Conservation (phyloP, 92 coral and sea anemone genomes). For the Palythoa grandis region DNA sequence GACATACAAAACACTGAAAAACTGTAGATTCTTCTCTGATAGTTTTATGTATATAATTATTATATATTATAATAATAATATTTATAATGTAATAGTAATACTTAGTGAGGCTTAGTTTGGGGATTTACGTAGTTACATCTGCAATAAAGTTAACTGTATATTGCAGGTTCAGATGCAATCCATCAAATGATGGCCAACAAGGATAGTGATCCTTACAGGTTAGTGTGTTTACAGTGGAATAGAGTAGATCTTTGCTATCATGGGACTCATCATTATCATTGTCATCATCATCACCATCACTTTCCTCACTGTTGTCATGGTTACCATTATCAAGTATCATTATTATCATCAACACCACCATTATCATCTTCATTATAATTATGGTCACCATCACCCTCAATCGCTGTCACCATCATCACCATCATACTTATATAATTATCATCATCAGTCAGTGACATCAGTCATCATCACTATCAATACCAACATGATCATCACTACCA, state of each 20-base stretch:
- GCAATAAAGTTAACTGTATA: no score
- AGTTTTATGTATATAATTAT: no score
- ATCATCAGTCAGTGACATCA: no score
- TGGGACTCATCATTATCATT: neutral
- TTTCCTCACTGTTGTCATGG: neutral
- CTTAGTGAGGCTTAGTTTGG: no score
- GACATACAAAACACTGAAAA: no score
- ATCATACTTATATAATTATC: no score
- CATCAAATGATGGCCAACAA: slow-evolving; percentile 62
- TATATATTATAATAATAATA: no score
- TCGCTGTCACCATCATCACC: no score
- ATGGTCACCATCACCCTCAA: neutral
- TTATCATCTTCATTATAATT: neutral
- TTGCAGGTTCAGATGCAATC: slow-evolving; percentile 74
- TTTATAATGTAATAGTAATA: no score
- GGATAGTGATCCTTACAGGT: slow-evolving; percentile 79
- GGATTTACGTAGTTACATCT: neutral
- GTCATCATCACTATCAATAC: neutral
- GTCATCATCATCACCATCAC: neutral
- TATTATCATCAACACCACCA: neutral
- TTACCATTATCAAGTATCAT: neutral
- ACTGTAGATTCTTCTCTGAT: no score
- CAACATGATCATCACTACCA: no score
- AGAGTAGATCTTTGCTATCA: neutral
- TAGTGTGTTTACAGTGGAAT: neutral